phyloP scores from a whole-genome alignment of 2,888 invertebrate genomes.

The Drosophila mayaguana region DNA sequence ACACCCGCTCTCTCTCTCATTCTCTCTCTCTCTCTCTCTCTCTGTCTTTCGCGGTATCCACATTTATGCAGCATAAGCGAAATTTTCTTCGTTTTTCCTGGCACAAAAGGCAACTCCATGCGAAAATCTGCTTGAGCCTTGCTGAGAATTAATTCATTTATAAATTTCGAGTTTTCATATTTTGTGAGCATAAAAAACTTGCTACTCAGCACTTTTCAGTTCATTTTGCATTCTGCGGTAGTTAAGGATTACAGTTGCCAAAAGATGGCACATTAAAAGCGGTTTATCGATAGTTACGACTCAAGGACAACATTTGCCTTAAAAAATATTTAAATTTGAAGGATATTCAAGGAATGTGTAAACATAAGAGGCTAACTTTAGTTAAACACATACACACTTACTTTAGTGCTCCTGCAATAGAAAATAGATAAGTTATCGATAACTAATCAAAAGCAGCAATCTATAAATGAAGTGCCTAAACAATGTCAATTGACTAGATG shows the following conservation, averaged over 20 bases:
- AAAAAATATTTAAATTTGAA: neutral
- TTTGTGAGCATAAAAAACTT: slow-evolving; percentile 44
- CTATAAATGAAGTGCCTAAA: no score
- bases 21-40: neutral
- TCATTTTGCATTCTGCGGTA: neutral
- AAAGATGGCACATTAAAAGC: neutral
- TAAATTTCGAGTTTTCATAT: slow-evolving; percentile 33
- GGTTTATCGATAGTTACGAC: neutral
- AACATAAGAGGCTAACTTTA: no score
- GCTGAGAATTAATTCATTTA: slow-evolving; percentile 69
- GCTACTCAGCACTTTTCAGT: slow-evolving; percentile 64
- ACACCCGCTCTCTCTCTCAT: neutral
- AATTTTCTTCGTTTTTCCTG: slow-evolving; percentile 49
- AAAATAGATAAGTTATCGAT: no score
- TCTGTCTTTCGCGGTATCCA: neutral
- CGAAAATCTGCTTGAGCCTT: slow-evolving; percentile 34
- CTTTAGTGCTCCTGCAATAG: no score
- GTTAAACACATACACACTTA: no score
- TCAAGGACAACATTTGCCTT: neutral
- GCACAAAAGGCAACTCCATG: slow-evolving; percentile 22
- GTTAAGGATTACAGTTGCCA: neutral
- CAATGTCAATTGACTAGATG: no score
- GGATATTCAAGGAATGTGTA: no score
- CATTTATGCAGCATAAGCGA: slow-evolving; percentile 51
- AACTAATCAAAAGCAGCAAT: no score